Evolutionary conservation across 1,140 invertebrate species (phyloP).

Genomic region (Parapsyche elsis): DNA sequence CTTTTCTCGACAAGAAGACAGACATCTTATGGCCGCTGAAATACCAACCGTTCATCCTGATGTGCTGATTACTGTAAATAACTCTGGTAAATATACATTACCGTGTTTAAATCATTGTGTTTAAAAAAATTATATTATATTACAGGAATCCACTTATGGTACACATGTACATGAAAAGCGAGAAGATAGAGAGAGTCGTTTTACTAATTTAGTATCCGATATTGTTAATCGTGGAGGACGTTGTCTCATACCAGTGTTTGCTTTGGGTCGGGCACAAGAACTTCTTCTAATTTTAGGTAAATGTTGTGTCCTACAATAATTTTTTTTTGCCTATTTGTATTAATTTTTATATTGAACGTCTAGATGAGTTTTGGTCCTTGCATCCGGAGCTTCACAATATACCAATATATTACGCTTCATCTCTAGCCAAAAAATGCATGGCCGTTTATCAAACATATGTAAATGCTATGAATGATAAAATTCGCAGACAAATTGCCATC

Average conservation of each 20-base stretch:
- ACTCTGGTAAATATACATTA: slow-evolving; percentile 28
- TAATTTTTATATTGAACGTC: slow-evolving; percentile 19
- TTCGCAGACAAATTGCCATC: slow-evolving; percentile 94
- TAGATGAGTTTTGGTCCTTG: slow-evolving; percentile 97
- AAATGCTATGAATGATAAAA: slow-evolving; percentile 99
- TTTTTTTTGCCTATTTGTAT: background rate
- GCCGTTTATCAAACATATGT: slow-evolving; percentile 99
- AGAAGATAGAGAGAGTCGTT: slow-evolving; percentile 94
- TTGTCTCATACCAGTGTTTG: slow-evolving; percentile 99
- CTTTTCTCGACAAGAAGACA: slow-evolving; percentile 97
- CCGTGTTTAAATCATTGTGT: background rate
- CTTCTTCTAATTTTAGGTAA: slow-evolving; percentile 90
- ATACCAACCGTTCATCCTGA: slow-evolving; percentile 96
- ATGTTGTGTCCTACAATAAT: background rate
- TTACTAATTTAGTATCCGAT: slow-evolving; percentile 95
- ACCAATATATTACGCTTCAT: slow-evolving; percentile 99
- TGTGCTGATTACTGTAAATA: slow-evolving; percentile 88
- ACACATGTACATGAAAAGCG: slow-evolving; percentile 99
- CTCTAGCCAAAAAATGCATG: slow-evolving; percentile 99
- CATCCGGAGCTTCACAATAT: slow-evolving; percentile 99
- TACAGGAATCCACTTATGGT: slow-evolving; percentile 96
- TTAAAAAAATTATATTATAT: slow-evolving; percentile 14
- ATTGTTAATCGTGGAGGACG: slow-evolving; percentile 96
- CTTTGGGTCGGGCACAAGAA: slow-evolving; percentile 97
- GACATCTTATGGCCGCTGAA: slow-evolving; percentile 99